Base-by-base conservation (phyloP, 2,888 invertebrate species). In the Tiliacea aurago region DNA sequence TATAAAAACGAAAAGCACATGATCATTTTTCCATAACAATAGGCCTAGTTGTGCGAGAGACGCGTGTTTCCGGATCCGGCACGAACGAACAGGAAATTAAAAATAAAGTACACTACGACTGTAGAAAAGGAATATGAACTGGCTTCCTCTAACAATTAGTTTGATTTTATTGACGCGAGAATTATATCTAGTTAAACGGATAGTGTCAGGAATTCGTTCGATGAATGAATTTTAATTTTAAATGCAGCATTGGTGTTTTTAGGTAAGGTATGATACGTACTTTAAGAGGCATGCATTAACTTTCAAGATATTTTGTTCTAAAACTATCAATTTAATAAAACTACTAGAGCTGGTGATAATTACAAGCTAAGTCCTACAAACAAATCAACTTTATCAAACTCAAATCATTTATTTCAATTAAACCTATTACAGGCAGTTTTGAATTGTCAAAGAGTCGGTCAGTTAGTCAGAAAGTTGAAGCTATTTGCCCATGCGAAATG, bases 71-170 rank as follows among this genome's bases (percentile, higher is more conserved):
- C 83, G 73, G 70, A 51, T 67, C 74, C 83, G 67, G 59, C 45
- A 55, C 73, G 76, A 66, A 59, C 68, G 80, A 66, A 73, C 73
- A 81, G 87, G 87, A 87, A 84, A 87, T 87, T 87, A 86, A 86
- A 84, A 84, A 86, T 82, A 81, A 82, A 83, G 69, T 55, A 81
- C 78, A 81, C 72, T 69, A 59, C 63, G 55, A 75, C 58, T 70
- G 70, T 61, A 66, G 72, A 78, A 53, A 66, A 56, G 53, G 62
- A 71, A 72, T 73, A 74, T 41, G 59, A 69, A 59, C 59, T n/a
- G 68, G n/a, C 73, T 70, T 81, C 71, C 55, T 75, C 64, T 71
- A 73, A 47, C 78, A 62, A 74, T 81, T 84, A 73, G 51, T 70
- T 75, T 62, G 65, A 56, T 51, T 62, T 62, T 66, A 79, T 78